These are phyloP conservation scores for Drosophila nikananu DNA, from an alignment of 1,140 invertebrate species.

Conservation along the genomic window DNA sequence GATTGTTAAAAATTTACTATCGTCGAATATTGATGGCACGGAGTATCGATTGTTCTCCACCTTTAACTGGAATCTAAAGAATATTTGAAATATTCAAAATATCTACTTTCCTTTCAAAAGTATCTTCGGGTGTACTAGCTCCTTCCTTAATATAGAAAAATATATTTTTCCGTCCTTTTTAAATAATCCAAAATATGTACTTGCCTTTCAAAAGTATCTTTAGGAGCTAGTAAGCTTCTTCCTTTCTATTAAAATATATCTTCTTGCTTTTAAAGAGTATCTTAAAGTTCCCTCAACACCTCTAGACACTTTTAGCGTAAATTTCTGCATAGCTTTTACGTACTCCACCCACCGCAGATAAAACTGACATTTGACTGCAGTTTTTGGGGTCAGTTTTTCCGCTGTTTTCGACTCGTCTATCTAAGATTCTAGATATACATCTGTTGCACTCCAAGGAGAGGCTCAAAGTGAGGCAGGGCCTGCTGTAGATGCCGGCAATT, in stretches of 20 bases:
- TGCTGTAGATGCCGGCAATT: slow-evolving; percentile 41
- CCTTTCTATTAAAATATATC: neutral
- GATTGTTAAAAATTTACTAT: no score
- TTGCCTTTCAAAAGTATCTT: neutral
- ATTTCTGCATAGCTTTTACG: neutral
- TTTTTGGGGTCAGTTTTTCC: slow-evolving; percentile 15
- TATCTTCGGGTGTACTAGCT: neutral
- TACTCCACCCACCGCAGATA: slow-evolving; percentile 10
- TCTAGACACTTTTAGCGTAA: neutral
- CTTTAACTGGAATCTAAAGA: no score
- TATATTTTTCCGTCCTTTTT: no score
- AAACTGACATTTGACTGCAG: slow-evolving; percentile 14
- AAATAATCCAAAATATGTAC: neutral
- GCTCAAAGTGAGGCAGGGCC: slow-evolving; percentile 9
- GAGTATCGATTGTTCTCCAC: no score
- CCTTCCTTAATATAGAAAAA: neutral
- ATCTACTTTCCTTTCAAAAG: neutral
- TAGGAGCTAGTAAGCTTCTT: neutral
- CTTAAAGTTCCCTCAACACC: neutral
- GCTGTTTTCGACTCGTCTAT: slow-evolving; percentile 10
- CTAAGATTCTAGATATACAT: slow-evolving; percentile 12
- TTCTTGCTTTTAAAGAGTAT: neutral
- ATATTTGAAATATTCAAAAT: neutral
- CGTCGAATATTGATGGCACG: no score
- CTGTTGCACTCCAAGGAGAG: neutral